These are phyloP conservation scores for Rutilus rutilus DNA, from an alignment of 2,113 vertebrate genomes.

Conservation along the genomic window DNA sequence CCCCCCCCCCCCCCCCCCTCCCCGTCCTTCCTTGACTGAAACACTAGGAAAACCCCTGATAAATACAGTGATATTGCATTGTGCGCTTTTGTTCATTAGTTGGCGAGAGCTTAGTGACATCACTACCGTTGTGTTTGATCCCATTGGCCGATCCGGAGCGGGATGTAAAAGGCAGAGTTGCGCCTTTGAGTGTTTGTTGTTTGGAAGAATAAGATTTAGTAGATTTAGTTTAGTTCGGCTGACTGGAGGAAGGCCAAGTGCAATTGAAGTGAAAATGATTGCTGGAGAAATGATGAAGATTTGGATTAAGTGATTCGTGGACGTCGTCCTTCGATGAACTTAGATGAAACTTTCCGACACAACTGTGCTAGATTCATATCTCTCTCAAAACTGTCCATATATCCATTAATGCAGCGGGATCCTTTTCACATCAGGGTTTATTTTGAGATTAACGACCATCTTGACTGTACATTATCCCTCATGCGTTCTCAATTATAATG, in stretches of 20 bases:
- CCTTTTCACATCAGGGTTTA: neutral
- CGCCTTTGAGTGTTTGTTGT: neutral
- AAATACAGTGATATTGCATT: neutral
- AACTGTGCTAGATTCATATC: no score
- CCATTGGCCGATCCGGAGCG: neutral
- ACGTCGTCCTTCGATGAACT: neutral
- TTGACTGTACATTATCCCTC: neutral
- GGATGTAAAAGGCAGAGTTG: constrained; percentile 8
- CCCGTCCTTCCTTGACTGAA: neutral
- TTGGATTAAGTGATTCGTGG: neutral
- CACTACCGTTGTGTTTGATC: constrained; percentile 16
- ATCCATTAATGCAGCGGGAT: neutral
- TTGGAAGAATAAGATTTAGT: constrained; percentile 10
- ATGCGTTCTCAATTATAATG: neutral
- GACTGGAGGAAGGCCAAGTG: neutral
- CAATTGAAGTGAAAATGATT: neutral
- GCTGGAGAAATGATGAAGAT: neutral
- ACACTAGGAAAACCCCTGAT: neutral
- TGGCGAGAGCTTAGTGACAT: constrained; percentile 9
- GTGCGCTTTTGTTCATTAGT: no score
- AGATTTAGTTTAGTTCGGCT: neutral
- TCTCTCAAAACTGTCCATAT: no score
- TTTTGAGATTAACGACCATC: neutral
- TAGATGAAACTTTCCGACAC: neutral
- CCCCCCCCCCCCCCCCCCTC: neutral